These are phyloP conservation scores for Metallyticus violacea DNA, from an alignment of 2,888 invertebrate genomes.

Conservation along the genomic window DNA sequence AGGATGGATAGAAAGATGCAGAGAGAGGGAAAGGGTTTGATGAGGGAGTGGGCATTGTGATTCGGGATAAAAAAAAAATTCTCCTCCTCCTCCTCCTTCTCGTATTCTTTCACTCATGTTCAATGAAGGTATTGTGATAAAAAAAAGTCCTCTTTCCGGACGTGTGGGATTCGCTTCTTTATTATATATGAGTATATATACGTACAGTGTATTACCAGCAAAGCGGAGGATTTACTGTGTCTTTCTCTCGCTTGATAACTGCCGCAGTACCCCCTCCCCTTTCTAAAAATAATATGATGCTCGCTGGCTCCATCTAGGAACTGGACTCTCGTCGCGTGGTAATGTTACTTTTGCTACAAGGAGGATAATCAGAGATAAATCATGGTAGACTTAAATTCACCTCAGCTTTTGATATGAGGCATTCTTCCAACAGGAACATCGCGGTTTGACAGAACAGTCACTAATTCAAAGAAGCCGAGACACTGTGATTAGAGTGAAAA, in stretches of 20 bases:
- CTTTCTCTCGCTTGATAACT: not conserved
- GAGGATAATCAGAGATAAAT: not conserved
- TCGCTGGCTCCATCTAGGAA: not conserved
- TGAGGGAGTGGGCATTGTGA: not conserved
- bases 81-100: not conserved
- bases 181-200: not conserved
- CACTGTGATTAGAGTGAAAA: no score
- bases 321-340: not conserved
- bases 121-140: constrained; percentile 3
- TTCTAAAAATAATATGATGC: not conserved
- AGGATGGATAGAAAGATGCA: constrained; percentile 5
- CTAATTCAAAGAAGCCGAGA: no score
- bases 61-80: not conserved
- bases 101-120: constrained; percentile 3
- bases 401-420: not conserved
- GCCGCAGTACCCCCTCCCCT: not conserved
- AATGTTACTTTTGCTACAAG: not conserved
- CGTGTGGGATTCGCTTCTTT: not conserved
- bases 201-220: not conserved
- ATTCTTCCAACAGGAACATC: not conserved
- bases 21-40: not conserved
- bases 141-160: not conserved
- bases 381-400: not conserved
- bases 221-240: not conserved
- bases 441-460: not conserved